Base-by-base conservation (phyloP, 2,113 vertebrate genomes). In the Mustela nigripes region DNA sequence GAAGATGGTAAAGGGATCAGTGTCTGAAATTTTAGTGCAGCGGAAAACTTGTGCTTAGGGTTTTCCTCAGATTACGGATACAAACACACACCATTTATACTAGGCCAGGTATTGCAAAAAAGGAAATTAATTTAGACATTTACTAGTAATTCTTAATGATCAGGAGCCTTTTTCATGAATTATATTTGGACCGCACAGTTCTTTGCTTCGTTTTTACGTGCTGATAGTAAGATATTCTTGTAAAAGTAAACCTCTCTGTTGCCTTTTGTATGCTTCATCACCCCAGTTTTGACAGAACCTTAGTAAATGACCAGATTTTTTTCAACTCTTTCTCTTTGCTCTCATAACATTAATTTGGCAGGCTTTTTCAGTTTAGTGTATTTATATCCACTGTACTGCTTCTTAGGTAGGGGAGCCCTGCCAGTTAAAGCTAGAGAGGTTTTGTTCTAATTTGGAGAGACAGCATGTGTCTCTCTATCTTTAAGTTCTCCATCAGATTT, bases 401-500 rank as follows among this genome's bases (percentile, higher is more conserved):
- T 1, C 12, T 91, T 21, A 6, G 45, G 39, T 87, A 90, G 71
- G 73, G 50, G 88, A 39, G 15, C 2, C 48, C 79, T 91, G 95
- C 95, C 94, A 84, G 0, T 21, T 36, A 11, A 76, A 11, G 88
- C 45, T 62, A 31, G 81, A 91, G 90, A 65, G 69, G 1, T 7
- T 87, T 81, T 96, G 82, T 97, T 96, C 95, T 97, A 36, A 94
- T 97, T 92, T 87, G 74, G 92, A 98, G 94, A 71, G 90, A 96
- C 78, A 69, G 76, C 12, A 33, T 26, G 65, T 97, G 79, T 39
- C 9, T 65, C 63, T n/a, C 94, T 86, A 93, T 65, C 63, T n/a
- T 92, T 86, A 93, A 79, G 94, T 93, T 97, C 62, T 97, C 92
- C 97, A 96, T 97, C 97, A 97, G 95, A 90, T n/a, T 95, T 95